These are phyloP conservation scores for Megalopta genalis DNA, from an alignment of 1,140 invertebrate genomes.

Conservation along the genomic window DNA sequence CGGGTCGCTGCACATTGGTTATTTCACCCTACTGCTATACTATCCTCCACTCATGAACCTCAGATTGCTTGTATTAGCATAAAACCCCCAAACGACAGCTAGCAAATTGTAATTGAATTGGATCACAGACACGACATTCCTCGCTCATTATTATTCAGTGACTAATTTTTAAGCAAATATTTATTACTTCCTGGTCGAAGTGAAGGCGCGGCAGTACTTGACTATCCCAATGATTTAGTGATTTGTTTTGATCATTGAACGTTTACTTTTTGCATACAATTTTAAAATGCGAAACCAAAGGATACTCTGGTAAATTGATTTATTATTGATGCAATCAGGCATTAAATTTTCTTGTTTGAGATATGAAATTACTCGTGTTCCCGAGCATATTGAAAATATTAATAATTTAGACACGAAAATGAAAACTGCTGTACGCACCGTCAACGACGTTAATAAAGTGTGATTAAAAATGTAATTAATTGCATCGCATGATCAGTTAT, in stretches of 20 bases:
- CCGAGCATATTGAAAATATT: constrained; percentile 34
- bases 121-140: neutral
- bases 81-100: constrained; percentile 37
- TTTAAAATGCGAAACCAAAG: too few relatives aligned
- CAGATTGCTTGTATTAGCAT: constrained; percentile 65
- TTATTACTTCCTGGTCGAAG: too few relatives aligned
- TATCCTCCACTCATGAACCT: constrained; percentile 46
- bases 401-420: constrained; percentile 47
- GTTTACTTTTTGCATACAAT: neutral
- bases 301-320: neutral
- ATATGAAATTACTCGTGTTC: neutral
- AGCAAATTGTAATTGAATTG: constrained; percentile 59
- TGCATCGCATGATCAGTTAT: constrained; percentile 55
- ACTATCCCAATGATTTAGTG: neutral
- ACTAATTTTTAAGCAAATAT: neutral
- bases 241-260: neutral
- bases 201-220: too few relatives aligned
- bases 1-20: constrained; percentile 61
- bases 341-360: neutral
- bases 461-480: constrained; percentile 58
- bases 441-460: constrained; percentile 45
- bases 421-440: constrained; percentile 47
- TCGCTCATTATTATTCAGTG: neutral
- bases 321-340: neutral
- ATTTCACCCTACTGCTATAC: constrained; percentile 33